Evolutionary conservation across 2,797 vertebrate species (phyloP).

Genomic region (Fringilla coelebs): DNA sequence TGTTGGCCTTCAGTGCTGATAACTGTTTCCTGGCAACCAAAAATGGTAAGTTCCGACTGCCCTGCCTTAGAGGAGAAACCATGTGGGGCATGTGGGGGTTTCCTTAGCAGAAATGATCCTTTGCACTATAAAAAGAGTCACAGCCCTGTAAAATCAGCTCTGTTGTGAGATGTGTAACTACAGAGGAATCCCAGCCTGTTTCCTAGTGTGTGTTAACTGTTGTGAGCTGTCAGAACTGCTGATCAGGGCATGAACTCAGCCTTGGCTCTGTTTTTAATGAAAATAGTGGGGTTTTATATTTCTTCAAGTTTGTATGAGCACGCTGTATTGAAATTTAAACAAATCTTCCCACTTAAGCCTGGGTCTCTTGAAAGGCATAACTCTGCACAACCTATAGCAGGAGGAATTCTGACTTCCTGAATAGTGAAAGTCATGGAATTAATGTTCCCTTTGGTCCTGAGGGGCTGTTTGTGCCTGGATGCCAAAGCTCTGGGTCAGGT

Average conservation of each 20-base stretch:
- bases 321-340: neutral
- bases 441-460: neutral
- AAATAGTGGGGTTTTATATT: neutral
- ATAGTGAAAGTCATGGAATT: neutral
- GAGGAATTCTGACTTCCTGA: neutral
- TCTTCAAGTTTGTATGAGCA: neutral
- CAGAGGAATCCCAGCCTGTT: neutral
- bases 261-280: neutral
- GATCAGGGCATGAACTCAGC: neutral
- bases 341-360: neutral
- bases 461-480: neutral
- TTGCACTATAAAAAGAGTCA: neutral
- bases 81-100: neutral
- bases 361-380: neutral
- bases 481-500: neutral
- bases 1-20: conserved; percentile 89
- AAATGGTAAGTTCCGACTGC: conserved; percentile 79
- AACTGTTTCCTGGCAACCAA: conserved; percentile 91
- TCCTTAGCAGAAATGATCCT: neutral
- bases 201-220: neutral
- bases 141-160: neutral
- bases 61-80: neutral
- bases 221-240: neutral
- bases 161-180: neutral
- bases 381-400: neutral